Percentiles rank a stretch among this genome's conserved stretches.
phyloP scores from a whole-genome alignment of 1,140 invertebrate genomes.

The Sesamia nonagrioides region DNA sequence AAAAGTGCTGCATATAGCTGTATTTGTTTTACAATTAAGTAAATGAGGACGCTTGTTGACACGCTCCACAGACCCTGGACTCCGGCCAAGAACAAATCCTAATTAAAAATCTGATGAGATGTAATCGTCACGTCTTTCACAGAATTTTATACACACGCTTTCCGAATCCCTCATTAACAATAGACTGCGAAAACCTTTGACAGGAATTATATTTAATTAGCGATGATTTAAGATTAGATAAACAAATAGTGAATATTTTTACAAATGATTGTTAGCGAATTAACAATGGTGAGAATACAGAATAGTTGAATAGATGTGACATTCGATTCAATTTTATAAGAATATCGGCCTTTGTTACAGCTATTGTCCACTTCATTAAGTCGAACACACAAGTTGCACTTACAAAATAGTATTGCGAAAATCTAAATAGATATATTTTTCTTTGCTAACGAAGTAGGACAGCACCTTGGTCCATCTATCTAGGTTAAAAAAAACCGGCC shows the following conservation, averaged over 20 bases:
- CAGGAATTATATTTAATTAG: constrained; percentile 52
- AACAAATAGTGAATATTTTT: constrained; percentile 57
- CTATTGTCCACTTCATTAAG: background rate
- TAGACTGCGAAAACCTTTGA: constrained; percentile 38
- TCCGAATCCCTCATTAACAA: constrained; percentile 10
- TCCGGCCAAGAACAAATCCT: constrained; percentile 55
- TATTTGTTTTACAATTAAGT: constrained; percentile 52
- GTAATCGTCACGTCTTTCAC: constrained; percentile 46
- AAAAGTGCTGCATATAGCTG: constrained; percentile 32
- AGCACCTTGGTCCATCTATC: background rate
- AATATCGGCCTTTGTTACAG: background rate
- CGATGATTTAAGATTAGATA: constrained; percentile 56
- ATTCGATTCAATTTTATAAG: constrained; percentile 15
- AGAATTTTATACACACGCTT: constrained; percentile 46
- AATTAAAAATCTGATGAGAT: constrained; percentile 64
- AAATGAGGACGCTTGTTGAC: constrained; percentile 48
- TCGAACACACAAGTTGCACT: background rate
- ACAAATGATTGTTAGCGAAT: constrained; percentile 49
- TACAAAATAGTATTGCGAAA: constrained; percentile 1
- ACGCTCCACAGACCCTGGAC: constrained; percentile 55
- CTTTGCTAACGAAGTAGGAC: background rate
- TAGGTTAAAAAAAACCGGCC: constrained; percentile 25
- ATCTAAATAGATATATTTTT: background rate
- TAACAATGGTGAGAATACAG: constrained; percentile 58
- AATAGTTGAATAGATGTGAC: constrained; percentile 31